phyloP scores from a whole-genome alignment of 2,888 invertebrate genomes.

The Rhamphomyia laevipes region DNA sequence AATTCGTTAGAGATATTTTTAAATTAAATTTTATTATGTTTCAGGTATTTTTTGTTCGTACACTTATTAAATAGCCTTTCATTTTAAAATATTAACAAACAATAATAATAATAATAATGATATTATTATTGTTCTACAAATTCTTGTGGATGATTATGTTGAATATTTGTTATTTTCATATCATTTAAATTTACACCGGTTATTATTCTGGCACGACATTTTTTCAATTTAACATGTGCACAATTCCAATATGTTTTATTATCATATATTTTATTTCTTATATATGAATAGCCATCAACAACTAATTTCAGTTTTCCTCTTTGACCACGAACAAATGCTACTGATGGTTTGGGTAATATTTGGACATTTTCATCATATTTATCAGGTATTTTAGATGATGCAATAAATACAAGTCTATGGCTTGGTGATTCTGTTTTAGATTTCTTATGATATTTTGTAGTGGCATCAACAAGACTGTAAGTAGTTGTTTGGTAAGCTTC shows the following conservation, averaged over 20 bases:
- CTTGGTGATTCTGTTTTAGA: too few species aligned
- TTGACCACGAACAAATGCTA: slow-evolving; percentile 21
- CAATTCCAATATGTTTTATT: slow-evolving; percentile 26
- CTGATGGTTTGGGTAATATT: not conserved
- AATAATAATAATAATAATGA: too few species aligned
- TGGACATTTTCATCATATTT: not conserved
- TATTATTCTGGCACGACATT: slow-evolving; percentile 23
- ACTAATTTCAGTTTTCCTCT: slow-evolving; percentile 26
- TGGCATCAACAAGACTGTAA: too few species aligned
- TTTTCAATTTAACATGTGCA: slow-evolving; percentile 20
- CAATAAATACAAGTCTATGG: too few species aligned
- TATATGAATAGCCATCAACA: slow-evolving; percentile 23
- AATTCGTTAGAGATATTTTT: too few species aligned
- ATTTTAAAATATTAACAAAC: too few species aligned
- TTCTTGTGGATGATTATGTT: slow-evolving; percentile 22
- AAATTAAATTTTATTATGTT: too few species aligned
- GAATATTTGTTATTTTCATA: slow-evolving; percentile 18
- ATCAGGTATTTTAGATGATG: too few species aligned
- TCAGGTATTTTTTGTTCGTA: too few species aligned
- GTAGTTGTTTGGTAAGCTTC: too few species aligned
- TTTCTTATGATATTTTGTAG: too few species aligned
- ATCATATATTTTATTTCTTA: slow-evolving; percentile 21
- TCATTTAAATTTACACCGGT: slow-evolving; percentile 16
- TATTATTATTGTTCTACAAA: slow-evolving; percentile 2
- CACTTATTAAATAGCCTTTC: too few species aligned